These are phyloP conservation scores for Gibbula magus DNA, from an alignment of 2,888 invertebrate species.

Conservation along the genomic window DNA sequence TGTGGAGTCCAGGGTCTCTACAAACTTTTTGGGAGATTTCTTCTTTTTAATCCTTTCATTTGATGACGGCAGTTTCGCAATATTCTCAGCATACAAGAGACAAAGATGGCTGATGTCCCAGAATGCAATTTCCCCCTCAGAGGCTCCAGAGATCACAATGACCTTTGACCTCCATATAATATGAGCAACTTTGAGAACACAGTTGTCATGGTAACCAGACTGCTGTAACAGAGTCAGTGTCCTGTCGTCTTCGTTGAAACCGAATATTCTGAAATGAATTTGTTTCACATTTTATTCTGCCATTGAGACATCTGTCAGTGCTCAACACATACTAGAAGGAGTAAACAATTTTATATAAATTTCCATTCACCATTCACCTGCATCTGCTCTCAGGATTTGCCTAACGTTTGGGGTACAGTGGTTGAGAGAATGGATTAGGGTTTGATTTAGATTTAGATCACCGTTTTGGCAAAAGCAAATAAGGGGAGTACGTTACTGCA, in stretches of 20 bases:
- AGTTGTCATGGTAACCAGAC: conserved; percentile 79
- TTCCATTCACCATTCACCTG: too few species aligned
- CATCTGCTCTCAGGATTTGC: too few species aligned
- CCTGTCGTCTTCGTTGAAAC: conserved; percentile 52
- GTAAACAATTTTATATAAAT: too few species aligned
- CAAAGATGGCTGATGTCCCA: conserved; percentile 79
- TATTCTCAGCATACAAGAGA: conserved; percentile 5
- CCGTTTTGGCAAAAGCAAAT: too few species aligned
- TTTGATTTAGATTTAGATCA: too few species aligned
- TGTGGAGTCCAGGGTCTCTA: not conserved
- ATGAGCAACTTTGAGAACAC: conserved; percentile 82
- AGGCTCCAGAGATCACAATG: conserved; percentile 80
- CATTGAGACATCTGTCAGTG: too few species aligned
- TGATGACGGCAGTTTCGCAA: not conserved
- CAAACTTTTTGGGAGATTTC: not conserved
- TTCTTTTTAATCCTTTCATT: not conserved
- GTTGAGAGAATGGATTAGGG: too few species aligned
- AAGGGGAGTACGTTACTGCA: too few species aligned
- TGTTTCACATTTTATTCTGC: too few species aligned
- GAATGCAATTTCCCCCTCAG: conserved; percentile 83
- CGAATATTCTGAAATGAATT: conserved; percentile 53
- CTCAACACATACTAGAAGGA: too few species aligned
- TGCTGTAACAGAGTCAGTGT: conserved; percentile 56
- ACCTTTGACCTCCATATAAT: conserved; percentile 58
- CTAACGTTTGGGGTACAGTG: too few species aligned